Conservation (phyloP, 2,797 vertebrate genomes). For the Yasuhikotakia modesta region DNA sequence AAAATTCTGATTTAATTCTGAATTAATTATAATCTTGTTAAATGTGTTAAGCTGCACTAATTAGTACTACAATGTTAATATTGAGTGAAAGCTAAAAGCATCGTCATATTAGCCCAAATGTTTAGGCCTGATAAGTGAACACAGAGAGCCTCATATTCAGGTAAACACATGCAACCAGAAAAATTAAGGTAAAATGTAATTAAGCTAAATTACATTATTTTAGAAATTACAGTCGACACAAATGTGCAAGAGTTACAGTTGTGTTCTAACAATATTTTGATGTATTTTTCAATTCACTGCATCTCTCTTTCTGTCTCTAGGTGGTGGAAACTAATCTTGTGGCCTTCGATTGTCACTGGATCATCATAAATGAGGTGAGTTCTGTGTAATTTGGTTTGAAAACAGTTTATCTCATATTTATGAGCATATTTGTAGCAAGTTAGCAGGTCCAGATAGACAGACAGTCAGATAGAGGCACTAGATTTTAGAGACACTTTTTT, state of each 20-base stretch:
- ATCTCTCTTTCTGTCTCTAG: conserved; percentile 65
- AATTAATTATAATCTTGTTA: too few species aligned
- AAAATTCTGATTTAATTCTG: too few species aligned
- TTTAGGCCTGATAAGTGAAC: too few species aligned
- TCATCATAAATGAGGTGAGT: conserved; percentile 99
- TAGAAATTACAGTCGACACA: neutral
- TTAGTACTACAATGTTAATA: too few species aligned
- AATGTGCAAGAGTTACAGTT: neutral
- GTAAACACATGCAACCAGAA: too few species aligned
- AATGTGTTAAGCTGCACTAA: too few species aligned
- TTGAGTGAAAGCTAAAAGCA: too few species aligned
- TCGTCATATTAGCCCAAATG: too few species aligned
- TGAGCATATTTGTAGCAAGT: neutral
- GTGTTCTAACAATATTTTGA: neutral
- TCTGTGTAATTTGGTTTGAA: conserved; percentile 8
- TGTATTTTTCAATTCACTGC: conserved; percentile 11
- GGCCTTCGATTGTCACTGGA: conserved; percentile 99
- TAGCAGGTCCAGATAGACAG: neutral
- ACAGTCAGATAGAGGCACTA: neutral
- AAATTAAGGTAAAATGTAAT: neutral
- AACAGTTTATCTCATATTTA: conserved; percentile 22
- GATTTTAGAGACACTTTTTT: too few species aligned
- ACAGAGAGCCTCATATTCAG: too few species aligned
- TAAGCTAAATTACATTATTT: neutral
- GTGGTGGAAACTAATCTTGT: conserved; percentile 98